Evolutionary conservation across 2,113 vertebrate species (phyloP).

Genomic region (Sceloporus tristichus): DNA sequence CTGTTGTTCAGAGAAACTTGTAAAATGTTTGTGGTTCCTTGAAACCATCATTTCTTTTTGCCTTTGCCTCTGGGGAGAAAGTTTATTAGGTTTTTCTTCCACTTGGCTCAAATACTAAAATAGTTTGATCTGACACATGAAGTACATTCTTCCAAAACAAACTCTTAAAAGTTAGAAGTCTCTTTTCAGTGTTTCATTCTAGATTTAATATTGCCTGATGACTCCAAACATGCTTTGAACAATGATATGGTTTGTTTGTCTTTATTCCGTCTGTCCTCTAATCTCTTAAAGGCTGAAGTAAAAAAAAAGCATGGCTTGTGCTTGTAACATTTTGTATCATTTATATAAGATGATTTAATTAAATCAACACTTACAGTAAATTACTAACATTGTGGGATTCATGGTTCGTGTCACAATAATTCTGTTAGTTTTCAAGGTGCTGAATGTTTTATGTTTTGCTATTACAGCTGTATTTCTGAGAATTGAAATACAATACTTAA

Average conservation of each 20-base stretch:
- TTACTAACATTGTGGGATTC: neutral
- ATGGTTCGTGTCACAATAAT: neutral
- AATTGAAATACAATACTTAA: neutral
- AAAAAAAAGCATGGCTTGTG: neutral
- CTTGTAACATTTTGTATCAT: neutral
- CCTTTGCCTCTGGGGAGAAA: neutral
- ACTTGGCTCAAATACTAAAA: neutral
- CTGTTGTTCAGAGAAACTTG: neutral
- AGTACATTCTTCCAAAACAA: neutral
- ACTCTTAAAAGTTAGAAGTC: neutral
- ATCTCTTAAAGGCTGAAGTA: neutral
- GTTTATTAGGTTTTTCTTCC: constrained; percentile 10
- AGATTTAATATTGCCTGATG: neutral
- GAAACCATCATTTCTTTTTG: neutral
- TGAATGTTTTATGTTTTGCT: neutral
- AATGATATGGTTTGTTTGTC: neutral
- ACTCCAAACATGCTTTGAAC: neutral
- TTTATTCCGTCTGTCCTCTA: neutral
- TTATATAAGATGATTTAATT: too few relatives aligned
- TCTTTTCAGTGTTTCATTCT: neutral
- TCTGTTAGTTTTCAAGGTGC: neutral
- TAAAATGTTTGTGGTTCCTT: neutral
- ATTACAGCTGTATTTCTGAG: neutral
- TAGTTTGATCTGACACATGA: constrained; percentile 12
- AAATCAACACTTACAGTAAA: neutral